Conservation (phyloP, 2,113 vertebrate species). For the Anser brachyrhynchus region DNA sequence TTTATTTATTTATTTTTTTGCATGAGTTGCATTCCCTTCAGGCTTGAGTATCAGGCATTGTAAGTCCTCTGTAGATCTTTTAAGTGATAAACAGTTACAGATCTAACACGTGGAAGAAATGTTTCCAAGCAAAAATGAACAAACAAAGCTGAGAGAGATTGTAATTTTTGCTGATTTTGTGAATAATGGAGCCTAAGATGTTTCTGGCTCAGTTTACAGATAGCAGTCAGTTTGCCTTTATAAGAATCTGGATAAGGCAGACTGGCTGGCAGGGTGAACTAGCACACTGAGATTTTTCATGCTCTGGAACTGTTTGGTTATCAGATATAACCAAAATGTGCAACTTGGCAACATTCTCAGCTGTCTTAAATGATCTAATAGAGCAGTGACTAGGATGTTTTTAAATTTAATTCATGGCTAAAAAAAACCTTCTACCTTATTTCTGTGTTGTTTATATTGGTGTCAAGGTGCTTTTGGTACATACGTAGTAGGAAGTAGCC, state of each 20-base stretch:
- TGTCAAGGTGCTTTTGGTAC: not conserved
- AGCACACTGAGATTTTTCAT: not conserved
- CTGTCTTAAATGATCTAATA: not conserved
- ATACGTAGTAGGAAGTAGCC: not conserved
- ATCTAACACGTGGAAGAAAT: not conserved
- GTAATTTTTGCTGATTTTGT: not conserved
- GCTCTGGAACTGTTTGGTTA: not conserved
- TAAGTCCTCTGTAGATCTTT: not conserved
- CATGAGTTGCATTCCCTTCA: not conserved
- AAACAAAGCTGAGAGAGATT: not conserved
- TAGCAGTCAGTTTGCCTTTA: not conserved
- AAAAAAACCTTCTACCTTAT: not conserved
- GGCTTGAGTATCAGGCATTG: not conserved
- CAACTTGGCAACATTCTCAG: not conserved
- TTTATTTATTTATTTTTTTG: too few species aligned
- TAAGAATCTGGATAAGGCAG: not conserved
- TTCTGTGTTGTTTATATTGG: not conserved
- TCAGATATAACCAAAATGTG: not conserved
- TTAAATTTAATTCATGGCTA: not conserved
- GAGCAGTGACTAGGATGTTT: accelerated
- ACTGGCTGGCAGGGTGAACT: not conserved
- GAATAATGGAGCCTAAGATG: not conserved
- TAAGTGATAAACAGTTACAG: not conserved
- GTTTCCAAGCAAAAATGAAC: not conserved
- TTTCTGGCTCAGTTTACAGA: not conserved